A percentile compares a stretch with the other conserved stretches of the same genome.
These are phyloP conservation scores for Onychostoma macrolepis DNA, from an alignment of 2,113 vertebrate species.

Conservation along the genomic window DNA sequence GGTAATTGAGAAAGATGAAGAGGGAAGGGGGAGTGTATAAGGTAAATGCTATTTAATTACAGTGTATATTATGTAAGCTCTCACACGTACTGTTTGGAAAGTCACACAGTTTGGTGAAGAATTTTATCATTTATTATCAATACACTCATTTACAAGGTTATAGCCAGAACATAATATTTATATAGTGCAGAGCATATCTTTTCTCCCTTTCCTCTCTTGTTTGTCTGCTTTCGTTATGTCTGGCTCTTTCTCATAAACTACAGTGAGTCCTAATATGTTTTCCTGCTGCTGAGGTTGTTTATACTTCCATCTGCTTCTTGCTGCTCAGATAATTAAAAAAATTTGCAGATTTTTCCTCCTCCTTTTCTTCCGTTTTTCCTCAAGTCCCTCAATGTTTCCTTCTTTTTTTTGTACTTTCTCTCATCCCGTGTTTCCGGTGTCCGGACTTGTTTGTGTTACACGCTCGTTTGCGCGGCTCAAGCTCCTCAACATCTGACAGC, in stretches of 20 bases:
- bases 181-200: not conserved
- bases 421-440: constrained; percentile 70
- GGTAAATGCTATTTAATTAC: constrained; percentile 4
- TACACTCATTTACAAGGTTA: not conserved
- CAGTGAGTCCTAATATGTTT: not conserved
- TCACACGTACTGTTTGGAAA: constrained; percentile 2
- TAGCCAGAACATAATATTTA: not conserved
- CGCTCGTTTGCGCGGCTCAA: constrained; percentile 62
- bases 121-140: not conserved
- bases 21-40: constrained; percentile 51
- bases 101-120: not conserved
- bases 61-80: not conserved
- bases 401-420: constrained; percentile 57
- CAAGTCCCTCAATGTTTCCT: not conserved
- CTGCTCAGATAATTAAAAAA: constrained; percentile 39
- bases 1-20: constrained; percentile 71
- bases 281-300: constrained; percentile 14
- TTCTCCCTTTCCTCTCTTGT: not conserved
- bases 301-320: not conserved
- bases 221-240: not conserved
- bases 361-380: constrained; percentile 57
- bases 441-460: constrained; percentile 72
- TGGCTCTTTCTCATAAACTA: not conserved
- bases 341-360: constrained; percentile 27
- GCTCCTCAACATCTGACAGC: constrained; percentile 60